Base-by-base conservation (phyloP, 1,140 invertebrate genomes). In the Xylocopa sonorina region DNA sequence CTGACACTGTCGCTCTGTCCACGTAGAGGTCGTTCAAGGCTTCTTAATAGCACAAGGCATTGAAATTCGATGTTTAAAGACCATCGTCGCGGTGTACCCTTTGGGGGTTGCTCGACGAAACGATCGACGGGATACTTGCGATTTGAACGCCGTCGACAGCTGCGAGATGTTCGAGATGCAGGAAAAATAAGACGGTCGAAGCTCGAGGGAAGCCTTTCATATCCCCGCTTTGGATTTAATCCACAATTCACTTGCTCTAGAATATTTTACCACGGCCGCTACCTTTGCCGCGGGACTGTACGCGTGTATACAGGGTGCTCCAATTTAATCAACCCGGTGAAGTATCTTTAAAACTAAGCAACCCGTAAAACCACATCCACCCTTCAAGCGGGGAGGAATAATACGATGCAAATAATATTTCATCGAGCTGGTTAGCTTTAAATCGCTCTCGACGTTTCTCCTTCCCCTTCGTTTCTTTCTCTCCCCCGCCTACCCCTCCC, bases 101-200 rank as follows among this genome's bases (percentile, higher is more conserved):
- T n/a, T 21, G 4, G 1, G 1, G 3, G 18, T 57, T 18, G 32
- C 14, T 24, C 12, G 32, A 55, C 34, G 29, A 51, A 55, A 29
- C n/a, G 32, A 48, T 43, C 24, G 32, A 24, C 29, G 16, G n/a
- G 27, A 43, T 21, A 48, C 34, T 41, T 76, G 62, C 62, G 55
- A 76, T 76, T 76, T 62, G 67, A 43, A 76, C 67, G 18, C 55
- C 38, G 38, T 10, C 46, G 12, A 53, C 72, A 75, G 72, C 72
- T 75, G 72, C 6, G 73, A 57, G 67, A 32, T 64, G 43, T 66
- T 46, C 55, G 55, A 46, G 67, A 67, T 76, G 55, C 38, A 38
- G 50, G n/a, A n/a, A 38, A 32, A 51, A 16, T 32, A 55, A 43
- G 18, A 27, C 58, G 41, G 21, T n/a, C 27, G 27, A 43, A n/a